Percentiles rank a stretch among this genome's conserved stretches.
phyloP scores from a whole-genome alignment of 1,140 invertebrate species.

The Telenomus remus region DNA sequence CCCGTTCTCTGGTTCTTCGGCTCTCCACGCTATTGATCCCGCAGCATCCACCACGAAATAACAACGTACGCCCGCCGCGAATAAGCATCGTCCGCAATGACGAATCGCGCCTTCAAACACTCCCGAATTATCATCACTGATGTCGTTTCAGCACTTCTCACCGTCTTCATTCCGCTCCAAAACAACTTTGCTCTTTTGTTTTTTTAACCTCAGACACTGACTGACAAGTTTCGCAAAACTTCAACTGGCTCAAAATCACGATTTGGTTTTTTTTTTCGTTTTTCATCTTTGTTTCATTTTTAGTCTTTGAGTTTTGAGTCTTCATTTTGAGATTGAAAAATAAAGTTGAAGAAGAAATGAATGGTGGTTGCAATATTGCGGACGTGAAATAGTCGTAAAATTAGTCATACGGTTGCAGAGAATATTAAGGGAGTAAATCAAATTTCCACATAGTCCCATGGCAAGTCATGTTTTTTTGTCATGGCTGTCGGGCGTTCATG shows the following conservation, averaged over 20 bases:
- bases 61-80: conserved; percentile 69
- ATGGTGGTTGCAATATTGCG: conserved; percentile 2
- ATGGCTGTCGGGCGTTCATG: conserved; percentile 26
- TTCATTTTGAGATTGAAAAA: no score
- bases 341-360: no score
- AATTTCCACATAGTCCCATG: conserved; percentile 31
- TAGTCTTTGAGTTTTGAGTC: no score
- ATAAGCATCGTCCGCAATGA: conserved; percentile 47
- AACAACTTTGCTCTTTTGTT: no score
- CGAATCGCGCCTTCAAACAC: conserved; percentile 42
- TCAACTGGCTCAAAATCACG: no score
- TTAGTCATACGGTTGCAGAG: neutral
- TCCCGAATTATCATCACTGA: neutral
- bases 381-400: neutral
- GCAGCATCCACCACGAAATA: conserved; percentile 76
- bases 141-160: no score
- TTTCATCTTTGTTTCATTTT: no score
- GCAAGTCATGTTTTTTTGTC: conserved; percentile 37
- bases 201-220: no score
- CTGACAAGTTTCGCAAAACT: no score
- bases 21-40: conserved; percentile 75
- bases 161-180: no score
- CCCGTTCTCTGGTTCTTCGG: conserved; percentile 65
- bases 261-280: no score
- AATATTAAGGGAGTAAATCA: conserved; percentile 21